Percentiles rank a stretch among this genome's conserved stretches.
Conservation (phyloP, 2,888 invertebrate genomes). For the Nomada hirtipes region DNA sequence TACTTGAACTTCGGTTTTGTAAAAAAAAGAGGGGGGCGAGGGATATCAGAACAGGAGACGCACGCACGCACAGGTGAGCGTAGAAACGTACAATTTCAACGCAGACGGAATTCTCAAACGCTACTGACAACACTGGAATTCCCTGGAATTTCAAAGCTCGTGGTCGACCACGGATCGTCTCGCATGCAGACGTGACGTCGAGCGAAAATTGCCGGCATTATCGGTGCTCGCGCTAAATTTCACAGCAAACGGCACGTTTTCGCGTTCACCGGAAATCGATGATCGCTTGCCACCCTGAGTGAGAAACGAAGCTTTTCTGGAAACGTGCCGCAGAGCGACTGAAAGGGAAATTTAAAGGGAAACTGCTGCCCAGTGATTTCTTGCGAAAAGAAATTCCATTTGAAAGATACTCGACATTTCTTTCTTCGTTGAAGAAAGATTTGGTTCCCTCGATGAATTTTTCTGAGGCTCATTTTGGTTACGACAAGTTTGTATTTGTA, state of each 20-base stretch:
- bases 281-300: neutral
- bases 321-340: neutral
- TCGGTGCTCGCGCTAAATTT: conserved; percentile 33
- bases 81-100: conserved; percentile 59
- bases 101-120: conserved; percentile 61
- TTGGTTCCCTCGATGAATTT: no score
- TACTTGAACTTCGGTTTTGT: neutral
- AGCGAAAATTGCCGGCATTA: conserved; percentile 58
- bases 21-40: conserved; percentile 7
- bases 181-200: conserved; percentile 49
- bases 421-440: no score
- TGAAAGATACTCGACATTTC: no score
- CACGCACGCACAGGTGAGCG: conserved; percentile 36
- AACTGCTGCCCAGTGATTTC: neutral
- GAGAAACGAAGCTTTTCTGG: neutral
- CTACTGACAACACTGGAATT: conserved; percentile 47
- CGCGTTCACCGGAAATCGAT: conserved; percentile 13
- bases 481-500: no score
- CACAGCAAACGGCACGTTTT: conserved; percentile 26
- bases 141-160: conserved; percentile 55
- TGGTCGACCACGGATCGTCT: conserved; percentile 42
- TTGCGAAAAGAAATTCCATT: neutral
- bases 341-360: neutral
- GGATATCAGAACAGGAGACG: conserved; percentile 33
- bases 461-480: no score